Evolutionary conservation across 2,888 invertebrate genomes (phyloP).

Genomic region (Eustalomyia histrio): DNA sequence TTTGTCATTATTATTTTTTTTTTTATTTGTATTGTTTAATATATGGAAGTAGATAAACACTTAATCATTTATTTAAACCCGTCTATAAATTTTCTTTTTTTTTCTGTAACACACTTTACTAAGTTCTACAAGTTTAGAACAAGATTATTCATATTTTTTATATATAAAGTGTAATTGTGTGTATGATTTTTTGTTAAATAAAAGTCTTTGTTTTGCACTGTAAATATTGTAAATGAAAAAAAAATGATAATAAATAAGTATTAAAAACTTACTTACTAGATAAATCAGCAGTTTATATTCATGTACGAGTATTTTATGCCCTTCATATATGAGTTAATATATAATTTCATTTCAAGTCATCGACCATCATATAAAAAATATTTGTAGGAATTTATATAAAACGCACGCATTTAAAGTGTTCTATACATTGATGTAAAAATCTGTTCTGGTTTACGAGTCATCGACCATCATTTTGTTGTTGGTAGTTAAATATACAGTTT

Average conservation of each 20-base stretch:
- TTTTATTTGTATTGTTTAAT: slow-evolving; percentile 35
- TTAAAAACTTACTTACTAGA: slow-evolving; percentile 40
- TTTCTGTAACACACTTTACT: slow-evolving; percentile 3
- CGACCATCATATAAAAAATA: slow-evolving; percentile 43
- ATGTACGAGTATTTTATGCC: slow-evolving; percentile 36
- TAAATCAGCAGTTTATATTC: slow-evolving; percentile 44
- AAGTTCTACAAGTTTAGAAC: slow-evolving; percentile 42
- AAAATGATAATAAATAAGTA: slow-evolving; percentile 11
- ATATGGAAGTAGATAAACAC: background rate
- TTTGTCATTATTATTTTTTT: slow-evolving; percentile 39
- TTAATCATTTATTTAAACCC: background rate
- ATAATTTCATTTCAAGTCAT: slow-evolving; percentile 45
- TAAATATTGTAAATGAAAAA: slow-evolving; percentile 31
- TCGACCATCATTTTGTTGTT: slow-evolving; percentile 53
- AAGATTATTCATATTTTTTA: slow-evolving; percentile 41
- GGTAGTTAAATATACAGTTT: slow-evolving; percentile 24
- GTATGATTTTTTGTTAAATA: slow-evolving; percentile 46
- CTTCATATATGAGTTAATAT: slow-evolving; percentile 38
- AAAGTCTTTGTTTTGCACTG: slow-evolving; percentile 41
- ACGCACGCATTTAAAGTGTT: slow-evolving; percentile 42
- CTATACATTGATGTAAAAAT: slow-evolving; percentile 50
- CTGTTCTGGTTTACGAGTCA: slow-evolving; percentile 54
- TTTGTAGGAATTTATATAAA: slow-evolving; percentile 43
- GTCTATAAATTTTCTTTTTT: slow-evolving; percentile 1
- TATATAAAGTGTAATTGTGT: slow-evolving; percentile 26